Base-by-base conservation (phyloP, 2,113 vertebrate species). In the Columba livia region DNA sequence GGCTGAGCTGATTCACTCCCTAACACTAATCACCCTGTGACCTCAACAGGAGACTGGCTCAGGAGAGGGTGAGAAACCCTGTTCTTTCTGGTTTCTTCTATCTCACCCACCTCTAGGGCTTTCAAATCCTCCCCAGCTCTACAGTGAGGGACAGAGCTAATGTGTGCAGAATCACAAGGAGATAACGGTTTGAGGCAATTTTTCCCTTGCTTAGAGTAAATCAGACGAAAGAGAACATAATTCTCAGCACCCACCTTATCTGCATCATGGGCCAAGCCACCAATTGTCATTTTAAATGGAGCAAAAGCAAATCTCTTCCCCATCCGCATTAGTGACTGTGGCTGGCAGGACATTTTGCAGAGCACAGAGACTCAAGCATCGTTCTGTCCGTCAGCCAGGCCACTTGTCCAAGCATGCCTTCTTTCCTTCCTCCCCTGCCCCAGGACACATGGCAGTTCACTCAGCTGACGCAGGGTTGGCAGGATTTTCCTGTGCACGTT, bases 351-450 rank as follows among this genome's bases (percentile, higher is more conserved):
- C 58, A 90, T 91, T 70, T 47, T 86, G 44, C 86, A 85, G 77
- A 94, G 26, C 29, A 18, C 85, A 81, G 73, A 87, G 72, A 67
- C 69, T 57, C n/a, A 94, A 93, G 79, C 36, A 14, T 56, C 20
- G 25, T 85, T 69, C 53, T 92, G 75, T 95, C 56, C 40, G 85
- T 82, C 53, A 79, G 92, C 93, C 88, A 94, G 90, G 53, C 77
- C 23, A 11, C 84, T 79, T 87, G 79, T 87, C 84, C 92, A 94
- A 89, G 85, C 23, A 0, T 50, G 47, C 73, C 60, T 80, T 95
- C 69, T 88, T 95, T 95, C 77, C 92, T 89, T 95, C 87, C 94
- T 95, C 57, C 85, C 40, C 58, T 87, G 83, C 89, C 91, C 89
- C 94, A 95, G 94, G 78, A 88, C 66, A 53, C 93, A 90, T 94